phyloP scores from a whole-genome alignment of 2,888 invertebrate species.

The Neoascia interrupta region DNA sequence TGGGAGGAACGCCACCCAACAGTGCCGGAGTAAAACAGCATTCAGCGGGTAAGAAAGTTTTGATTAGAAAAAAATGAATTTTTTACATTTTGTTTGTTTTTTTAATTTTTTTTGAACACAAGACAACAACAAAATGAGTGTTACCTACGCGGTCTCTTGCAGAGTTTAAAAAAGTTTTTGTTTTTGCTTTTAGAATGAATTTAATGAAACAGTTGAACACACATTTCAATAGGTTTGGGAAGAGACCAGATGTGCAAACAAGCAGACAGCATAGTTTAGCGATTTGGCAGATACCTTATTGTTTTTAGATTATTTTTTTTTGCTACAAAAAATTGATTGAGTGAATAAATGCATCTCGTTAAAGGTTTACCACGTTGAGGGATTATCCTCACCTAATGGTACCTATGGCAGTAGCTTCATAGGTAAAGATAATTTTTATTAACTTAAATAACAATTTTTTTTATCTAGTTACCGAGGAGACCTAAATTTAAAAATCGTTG shows the following conservation, averaged over 20 bases:
- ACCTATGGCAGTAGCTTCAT: no score
- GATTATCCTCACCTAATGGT: no score
- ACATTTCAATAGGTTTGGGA: slow-evolving; percentile 17
- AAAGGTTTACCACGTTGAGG: no score
- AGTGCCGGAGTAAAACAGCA: slow-evolving; percentile 76
- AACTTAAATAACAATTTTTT: no score
- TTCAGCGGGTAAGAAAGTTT: slow-evolving; percentile 47
- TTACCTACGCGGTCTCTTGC: slow-evolving; percentile 1
- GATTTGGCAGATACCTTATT: no score
- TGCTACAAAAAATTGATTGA: slow-evolving; percentile 18
- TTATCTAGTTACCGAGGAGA: no score
- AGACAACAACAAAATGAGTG: no score
- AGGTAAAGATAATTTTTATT: no score
- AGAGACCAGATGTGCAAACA: slow-evolving; percentile 14
- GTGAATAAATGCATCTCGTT: slow-evolving; percentile 25
- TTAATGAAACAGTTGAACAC: slow-evolving; percentile 3
- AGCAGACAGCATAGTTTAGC: slow-evolving; percentile 7
- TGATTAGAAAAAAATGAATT: not conserved
- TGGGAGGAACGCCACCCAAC: slow-evolving; percentile 76
- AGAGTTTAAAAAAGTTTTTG: not conserved
- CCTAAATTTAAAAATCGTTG: no score
- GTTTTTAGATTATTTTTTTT: not conserved
- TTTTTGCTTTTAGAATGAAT: not conserved
- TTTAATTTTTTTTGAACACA: not conserved
- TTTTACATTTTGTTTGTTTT: not conserved